Conservation (phyloP, 2,797 vertebrate species). For the Cyclopterus lumpus region DNA sequence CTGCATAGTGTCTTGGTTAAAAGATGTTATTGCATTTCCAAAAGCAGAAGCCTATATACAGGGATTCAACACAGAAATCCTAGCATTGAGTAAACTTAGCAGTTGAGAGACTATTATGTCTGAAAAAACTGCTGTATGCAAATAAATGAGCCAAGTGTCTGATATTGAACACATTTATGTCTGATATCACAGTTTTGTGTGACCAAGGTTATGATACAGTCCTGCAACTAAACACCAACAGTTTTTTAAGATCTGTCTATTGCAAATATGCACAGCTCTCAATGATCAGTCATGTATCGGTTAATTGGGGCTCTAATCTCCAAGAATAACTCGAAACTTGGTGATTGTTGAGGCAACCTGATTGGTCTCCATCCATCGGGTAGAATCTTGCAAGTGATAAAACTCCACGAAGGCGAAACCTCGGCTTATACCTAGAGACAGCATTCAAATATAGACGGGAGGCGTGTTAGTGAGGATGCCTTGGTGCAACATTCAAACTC, state of each 20-base stretch:
- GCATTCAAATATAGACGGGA: slow-evolving; percentile 99
- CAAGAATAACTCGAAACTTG: slow-evolving; percentile 98
- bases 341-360: slow-evolving; percentile 99
- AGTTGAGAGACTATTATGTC: slow-evolving; percentile 5
- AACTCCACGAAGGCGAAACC: slow-evolving; percentile 99
- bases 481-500: slow-evolving; percentile 93
- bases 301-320: slow-evolving; percentile 74
- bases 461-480: slow-evolving; percentile 94
- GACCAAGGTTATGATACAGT: not conserved
- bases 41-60: not conserved
- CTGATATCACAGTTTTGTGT: slow-evolving; percentile 30
- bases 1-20: not conserved
- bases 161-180: slow-evolving; percentile 19
- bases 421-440: slow-evolving; percentile 99
- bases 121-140: slow-evolving; percentile 13
- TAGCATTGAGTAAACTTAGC: slow-evolving; percentile 14
- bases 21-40: slow-evolving; percentile 12
- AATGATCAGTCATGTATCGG: slow-evolving; percentile 17
- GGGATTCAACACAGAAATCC: slow-evolving; percentile 8
- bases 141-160: slow-evolving; percentile 14
- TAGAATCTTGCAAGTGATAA: slow-evolving; percentile 99
- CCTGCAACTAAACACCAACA: slow-evolving; percentile 21
- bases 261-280: slow-evolving; percentile 17
- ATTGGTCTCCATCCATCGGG: slow-evolving; percentile 99
- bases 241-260: slow-evolving; percentile 27